Evolutionary conservation across 2,888 invertebrate genomes (phyloP).

Genomic region (Tineola bisselliella): DNA sequence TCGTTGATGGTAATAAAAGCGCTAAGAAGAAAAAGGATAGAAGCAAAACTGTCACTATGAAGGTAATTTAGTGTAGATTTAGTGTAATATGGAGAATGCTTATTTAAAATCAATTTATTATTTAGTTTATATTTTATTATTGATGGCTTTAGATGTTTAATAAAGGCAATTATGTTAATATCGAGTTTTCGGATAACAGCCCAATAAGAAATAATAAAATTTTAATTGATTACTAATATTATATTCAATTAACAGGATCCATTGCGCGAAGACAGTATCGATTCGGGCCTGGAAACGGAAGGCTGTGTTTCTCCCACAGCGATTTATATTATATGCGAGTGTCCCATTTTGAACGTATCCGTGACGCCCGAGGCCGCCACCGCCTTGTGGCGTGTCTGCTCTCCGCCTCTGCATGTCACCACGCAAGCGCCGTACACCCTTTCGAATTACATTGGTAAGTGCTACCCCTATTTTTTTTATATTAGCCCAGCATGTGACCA

Average conservation of each 20-base stretch:
- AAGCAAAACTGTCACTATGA: conserved; percentile 47
- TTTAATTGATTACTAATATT: too few relatives aligned
- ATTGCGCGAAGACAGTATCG: conserved; percentile 54
- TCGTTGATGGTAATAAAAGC: conserved; percentile 31
- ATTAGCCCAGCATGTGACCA: too few relatives aligned
- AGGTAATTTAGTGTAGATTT: too few relatives aligned
- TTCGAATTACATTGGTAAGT: conserved; percentile 70
- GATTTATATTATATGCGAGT: conserved; percentile 74
- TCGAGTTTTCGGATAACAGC: too few relatives aligned
- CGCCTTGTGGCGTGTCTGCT: conserved; percentile 41
- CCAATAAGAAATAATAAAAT: too few relatives aligned
- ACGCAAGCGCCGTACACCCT: conserved; percentile 31
- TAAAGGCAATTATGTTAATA: too few relatives aligned
- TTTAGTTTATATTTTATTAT: too few relatives aligned
- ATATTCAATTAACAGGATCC: conserved; percentile 51
- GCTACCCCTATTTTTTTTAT: too few relatives aligned
- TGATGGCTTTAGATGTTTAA: too few relatives aligned
- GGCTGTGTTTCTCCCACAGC: conserved; percentile 52
- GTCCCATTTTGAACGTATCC: conserved; percentile 74
- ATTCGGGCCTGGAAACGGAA: conserved; percentile 59
- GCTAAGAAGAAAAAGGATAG: background rate
- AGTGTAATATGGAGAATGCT: too few relatives aligned
- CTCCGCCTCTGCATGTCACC: background rate
- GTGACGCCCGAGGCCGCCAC: conserved; percentile 73
- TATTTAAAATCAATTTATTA: too few relatives aligned